Conservation (phyloP, 2,888 invertebrate species). For the Sepiola atlantica region DNA sequence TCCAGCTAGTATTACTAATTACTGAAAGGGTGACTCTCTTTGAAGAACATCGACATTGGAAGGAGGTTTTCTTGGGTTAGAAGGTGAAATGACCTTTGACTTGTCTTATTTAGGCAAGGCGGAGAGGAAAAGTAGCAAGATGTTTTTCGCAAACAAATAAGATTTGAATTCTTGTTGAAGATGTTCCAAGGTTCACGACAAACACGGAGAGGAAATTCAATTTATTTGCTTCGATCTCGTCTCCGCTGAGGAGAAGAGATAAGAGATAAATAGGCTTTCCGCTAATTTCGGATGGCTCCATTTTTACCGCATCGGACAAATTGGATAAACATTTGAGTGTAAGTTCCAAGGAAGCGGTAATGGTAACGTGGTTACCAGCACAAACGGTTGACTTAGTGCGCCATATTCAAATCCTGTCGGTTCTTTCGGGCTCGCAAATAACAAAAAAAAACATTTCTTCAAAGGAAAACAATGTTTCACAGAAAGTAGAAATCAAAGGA, state of each 20-base stretch:
- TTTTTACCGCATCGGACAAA: neutral
- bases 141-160: neutral
- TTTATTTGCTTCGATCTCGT: no score
- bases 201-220: neutral
- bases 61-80: neutral
- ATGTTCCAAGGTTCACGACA: neutral
- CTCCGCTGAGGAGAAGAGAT: neutral
- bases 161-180: constrained; percentile 32
- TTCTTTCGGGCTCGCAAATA: no score
- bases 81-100: neutral
- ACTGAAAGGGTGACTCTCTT: no score
- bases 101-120: neutral
- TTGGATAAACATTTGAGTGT: neutral
- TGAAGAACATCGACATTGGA: neutral
- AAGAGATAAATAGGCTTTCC: neutral
- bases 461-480: no score
- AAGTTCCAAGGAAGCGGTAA: no score
- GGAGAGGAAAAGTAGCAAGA: no score
- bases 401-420: no score
- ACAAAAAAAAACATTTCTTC: no score
- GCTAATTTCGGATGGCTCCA: neutral
- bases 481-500: no score
- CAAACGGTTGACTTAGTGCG: no score
- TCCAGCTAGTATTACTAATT: no score
- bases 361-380: no score